Evolutionary conservation across 2,888 invertebrate genomes (phyloP), one percentile per base, ranked within the genome.

Genomic region (Agonopterix subpropinquella): DNA sequence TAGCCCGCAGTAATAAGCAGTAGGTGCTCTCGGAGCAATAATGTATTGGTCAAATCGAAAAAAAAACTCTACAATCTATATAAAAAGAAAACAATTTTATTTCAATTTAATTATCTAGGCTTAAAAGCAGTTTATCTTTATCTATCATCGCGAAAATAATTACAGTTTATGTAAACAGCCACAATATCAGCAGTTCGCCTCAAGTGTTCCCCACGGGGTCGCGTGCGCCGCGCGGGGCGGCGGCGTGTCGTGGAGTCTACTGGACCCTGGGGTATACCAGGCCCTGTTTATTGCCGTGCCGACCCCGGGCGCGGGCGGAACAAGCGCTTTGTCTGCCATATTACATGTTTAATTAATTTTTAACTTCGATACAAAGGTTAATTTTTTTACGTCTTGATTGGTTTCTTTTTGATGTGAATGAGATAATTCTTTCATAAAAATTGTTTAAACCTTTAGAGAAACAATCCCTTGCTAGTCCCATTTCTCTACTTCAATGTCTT

Each of bases 161-260:
- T 70, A 65, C 64, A 60, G 62, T 60, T 58, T 59, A 58, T 57
- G 70, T 62, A 72, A 71, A 73, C 63, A 73, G 46, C 53, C 52
- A 57, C 60, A 61, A 56, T 58, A 57, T 47, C 52, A 56, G 61
- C 65, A 66, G 65, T 69, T 67, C 65, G 63, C 68, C 69, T 76
- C 73, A 80, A 85, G 86, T 83, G 80, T 67, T 72, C 86, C 81
- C 86, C 53, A 63, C 64, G 78, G 86, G 78, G 68, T 75, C 57
- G 77, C 81, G 76, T 78, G 80, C 61, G 63, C 67, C 65, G 59
- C 58, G 57, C 55, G 54, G 61, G 62, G 62, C 54, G 58, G 51
- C 48, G 50, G 57, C 8, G 61, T 63, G 70, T 72, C 70, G 68
- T 47, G 52, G 61, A 60, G 60, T 48, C 43, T 44, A 36, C 15